A percentile compares a stretch with the other conserved stretches of the same genome.
Conservation (phyloP, 2,113 vertebrate species). For the Ciconia maguari region DNA sequence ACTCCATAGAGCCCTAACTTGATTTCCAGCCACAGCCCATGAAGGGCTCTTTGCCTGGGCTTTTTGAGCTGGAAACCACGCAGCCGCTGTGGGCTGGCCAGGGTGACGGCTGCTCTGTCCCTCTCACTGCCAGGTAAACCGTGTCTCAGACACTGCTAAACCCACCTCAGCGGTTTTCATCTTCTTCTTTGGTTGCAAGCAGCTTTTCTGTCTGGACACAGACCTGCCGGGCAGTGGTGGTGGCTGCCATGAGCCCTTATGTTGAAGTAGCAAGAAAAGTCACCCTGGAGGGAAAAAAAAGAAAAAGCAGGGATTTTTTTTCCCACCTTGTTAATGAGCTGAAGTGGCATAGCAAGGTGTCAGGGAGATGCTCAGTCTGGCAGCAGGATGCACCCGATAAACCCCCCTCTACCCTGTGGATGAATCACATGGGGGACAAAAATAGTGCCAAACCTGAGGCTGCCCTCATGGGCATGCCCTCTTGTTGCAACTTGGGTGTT, state of each 20-base stretch:
- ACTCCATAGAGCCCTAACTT: not conserved
- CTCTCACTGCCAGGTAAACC: not conserved
- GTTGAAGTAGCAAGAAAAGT: not conserved
- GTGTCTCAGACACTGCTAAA: not conserved
- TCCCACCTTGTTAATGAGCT: not conserved
- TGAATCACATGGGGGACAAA: not conserved
- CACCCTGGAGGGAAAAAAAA: not conserved
- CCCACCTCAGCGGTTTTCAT: not conserved
- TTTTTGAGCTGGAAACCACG: not conserved
- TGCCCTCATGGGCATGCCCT: no score
- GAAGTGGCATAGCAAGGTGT: not conserved
- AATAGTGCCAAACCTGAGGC: not conserved
- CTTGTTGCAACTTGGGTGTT: not conserved
- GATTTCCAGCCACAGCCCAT: not conserved
- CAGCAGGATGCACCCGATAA: not conserved
- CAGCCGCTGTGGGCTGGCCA: accelerated
- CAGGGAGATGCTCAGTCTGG: not conserved
- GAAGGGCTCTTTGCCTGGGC: not conserved
- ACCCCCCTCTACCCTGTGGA: not conserved
- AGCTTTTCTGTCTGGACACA: not conserved
- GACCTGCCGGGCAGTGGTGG: accelerated
- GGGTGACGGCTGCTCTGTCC: not conserved
- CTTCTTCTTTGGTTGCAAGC: not conserved
- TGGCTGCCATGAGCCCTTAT: not conserved
- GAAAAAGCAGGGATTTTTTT: not conserved